Base-by-base conservation (phyloP, 2,797 vertebrate genomes). In the Brachymystax lenok region DNA sequence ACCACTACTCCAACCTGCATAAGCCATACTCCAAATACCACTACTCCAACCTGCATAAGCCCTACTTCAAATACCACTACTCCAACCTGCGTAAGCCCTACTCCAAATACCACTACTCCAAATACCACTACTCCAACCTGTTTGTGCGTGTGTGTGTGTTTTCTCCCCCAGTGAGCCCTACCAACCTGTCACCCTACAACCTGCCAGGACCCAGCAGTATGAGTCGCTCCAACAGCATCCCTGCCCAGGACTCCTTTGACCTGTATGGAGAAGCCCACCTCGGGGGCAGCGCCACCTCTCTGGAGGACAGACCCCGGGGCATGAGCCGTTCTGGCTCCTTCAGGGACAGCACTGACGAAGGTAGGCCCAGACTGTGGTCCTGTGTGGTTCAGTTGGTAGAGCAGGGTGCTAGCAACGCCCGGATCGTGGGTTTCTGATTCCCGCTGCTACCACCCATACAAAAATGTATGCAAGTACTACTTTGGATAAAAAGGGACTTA, bases 151-250 rank as follows among this genome's bases (percentile, higher is more conserved):
- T 71, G 24, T 24, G 12, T 76, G 16, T 75, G 27, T 75, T 61
- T 21, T 2, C 33, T 76, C 13, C 88, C 74, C 8, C 93, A 99
- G 98, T 99, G 91, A 99, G 98, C 83, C 98, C 98, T 66, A 99
- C 97, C 75, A 96, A 94, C 85, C 92, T 96, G 30, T 94, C 95
- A 68, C 97, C 97, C 82, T 98, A 96, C 80, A 96, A 95, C 91
- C 93, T 96, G 75, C 93, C 96, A 0, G 95, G 95, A 72, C 92
- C 95, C 87, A 96, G 92, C 87, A 96, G 94, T 84, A 98, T 99
- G 97, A 98, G 97, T 93, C 96, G 98, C 7, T 99, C 98, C 50
- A 99, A 98, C 89, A 99, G 98, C 91, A 99, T 99, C 85, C 97
- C 98, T 0, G 96, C 97, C 50, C 97, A 98, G 81, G 98, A 99